Conservation (phyloP, 2,797 vertebrate genomes). For the Sus cebifrons region DNA sequence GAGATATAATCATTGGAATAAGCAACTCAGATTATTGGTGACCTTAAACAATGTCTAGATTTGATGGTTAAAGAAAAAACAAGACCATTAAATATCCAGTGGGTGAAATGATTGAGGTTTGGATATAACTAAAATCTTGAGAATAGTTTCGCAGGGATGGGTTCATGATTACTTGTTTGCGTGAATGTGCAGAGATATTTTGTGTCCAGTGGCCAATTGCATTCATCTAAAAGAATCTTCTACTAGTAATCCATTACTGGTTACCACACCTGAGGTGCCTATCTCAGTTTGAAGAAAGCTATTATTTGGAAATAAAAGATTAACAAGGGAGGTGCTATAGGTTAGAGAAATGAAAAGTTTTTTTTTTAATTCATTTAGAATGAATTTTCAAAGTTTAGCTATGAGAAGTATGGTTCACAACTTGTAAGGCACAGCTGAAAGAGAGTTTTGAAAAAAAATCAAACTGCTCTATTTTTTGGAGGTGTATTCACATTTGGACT, state of each 20-base stretch:
- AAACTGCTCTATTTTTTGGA: constrained; percentile 26
- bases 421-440: background rate
- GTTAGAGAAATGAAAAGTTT: background rate
- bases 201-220: background rate
- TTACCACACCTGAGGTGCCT: background rate
- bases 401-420: background rate
- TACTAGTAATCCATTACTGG: background rate
- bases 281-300: constrained; percentile 37
- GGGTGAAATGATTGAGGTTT: background rate
- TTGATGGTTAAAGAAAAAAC: background rate
- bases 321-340: background rate
- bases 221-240: background rate
- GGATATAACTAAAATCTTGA: background rate
- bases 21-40: background rate
- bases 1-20: background rate
- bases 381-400: constrained; percentile 37
- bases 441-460: background rate
- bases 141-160: background rate
- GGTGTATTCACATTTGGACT: constrained; percentile 60
- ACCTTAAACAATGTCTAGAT: background rate
- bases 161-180: background rate
- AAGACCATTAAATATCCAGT: constrained; percentile 2
- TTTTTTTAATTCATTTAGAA: background rate
- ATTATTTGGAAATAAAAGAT: constrained; percentile 63
- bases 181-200: background rate